A percentile compares a stretch with the other conserved stretches of the same genome.
Evolutionary conservation across 1,140 invertebrate genomes (phyloP).

Genomic region (Heliconius hewitsoni): DNA sequence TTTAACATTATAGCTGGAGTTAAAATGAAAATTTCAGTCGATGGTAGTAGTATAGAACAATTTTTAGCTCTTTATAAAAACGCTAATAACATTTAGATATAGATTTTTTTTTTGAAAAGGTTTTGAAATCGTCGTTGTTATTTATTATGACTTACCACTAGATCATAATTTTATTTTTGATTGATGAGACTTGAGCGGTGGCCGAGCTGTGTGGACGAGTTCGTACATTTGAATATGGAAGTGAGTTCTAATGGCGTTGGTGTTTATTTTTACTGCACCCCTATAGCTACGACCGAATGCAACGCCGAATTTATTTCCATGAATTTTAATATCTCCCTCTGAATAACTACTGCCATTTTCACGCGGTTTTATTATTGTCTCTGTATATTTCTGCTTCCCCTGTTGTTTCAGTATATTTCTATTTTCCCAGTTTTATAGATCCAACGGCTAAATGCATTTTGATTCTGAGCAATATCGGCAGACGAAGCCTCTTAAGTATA

Average conservation of each 20-base stretch:
- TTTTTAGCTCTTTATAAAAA: too few relatives aligned
- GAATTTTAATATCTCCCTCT: conserved; percentile 81
- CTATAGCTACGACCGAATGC: conserved; percentile 77
- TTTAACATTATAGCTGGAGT: too few relatives aligned
- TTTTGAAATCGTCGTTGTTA: too few relatives aligned
- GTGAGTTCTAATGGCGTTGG: conserved; percentile 80
- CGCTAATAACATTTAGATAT: too few relatives aligned
- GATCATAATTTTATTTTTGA: conserved; percentile 43
- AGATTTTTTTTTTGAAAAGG: too few relatives aligned
- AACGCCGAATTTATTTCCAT: conserved; percentile 81
- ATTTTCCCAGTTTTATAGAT: conserved; percentile 47
- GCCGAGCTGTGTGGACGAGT: conserved; percentile 62
- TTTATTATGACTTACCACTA: too few relatives aligned
- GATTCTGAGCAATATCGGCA: conserved; percentile 57
- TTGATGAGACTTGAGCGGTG: conserved; percentile 54
- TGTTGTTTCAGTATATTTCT: conserved; percentile 12
- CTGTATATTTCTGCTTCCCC: conserved; percentile 44
- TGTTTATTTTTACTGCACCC: conserved; percentile 82
- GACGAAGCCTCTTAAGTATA: conserved; percentile 64
- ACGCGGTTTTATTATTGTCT: conserved; percentile 75
- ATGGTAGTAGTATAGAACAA: too few relatives aligned
- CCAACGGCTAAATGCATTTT: not conserved
- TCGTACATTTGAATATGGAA: conserved; percentile 81
- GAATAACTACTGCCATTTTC: conserved; percentile 80
- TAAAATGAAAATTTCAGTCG: too few relatives aligned